Evolutionary conservation across 2,888 invertebrate genomes (phyloP).

Genomic region (Lordiphosa fenestrarum): DNA sequence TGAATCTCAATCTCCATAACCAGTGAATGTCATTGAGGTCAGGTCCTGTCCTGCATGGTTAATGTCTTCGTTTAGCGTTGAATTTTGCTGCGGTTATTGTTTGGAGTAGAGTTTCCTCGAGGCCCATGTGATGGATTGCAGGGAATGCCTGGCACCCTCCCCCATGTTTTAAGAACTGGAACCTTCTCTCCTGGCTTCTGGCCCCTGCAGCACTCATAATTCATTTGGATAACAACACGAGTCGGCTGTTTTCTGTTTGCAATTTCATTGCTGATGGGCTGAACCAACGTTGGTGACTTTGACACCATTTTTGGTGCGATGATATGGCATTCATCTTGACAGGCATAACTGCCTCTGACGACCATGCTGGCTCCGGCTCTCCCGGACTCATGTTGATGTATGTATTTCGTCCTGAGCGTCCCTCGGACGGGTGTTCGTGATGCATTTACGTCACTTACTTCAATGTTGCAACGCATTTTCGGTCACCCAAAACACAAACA

Average conservation of each 20-base stretch:
- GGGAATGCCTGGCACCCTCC: conserved; percentile 13
- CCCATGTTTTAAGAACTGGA: conserved; percentile 1
- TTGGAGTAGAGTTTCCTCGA: conserved; percentile 18
- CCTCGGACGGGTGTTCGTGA: conserved; percentile 34
- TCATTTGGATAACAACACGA: conserved; percentile 62
- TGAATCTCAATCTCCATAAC: not conserved
- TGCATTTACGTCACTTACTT: conserved; percentile 75
- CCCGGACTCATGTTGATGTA: conserved; percentile 47
- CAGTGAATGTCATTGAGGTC: not conserved
- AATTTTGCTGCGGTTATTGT: too few relatives aligned
- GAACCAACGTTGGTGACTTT: conserved; percentile 60
- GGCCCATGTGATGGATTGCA: conserved; percentile 49
- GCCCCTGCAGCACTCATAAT: conserved; percentile 62
- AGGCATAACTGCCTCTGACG: conserved; percentile 70
- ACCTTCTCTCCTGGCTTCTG: conserved; percentile 33
- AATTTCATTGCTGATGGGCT: conserved; percentile 38
- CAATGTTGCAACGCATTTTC: conserved; percentile 75
- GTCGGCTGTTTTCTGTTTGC: conserved; percentile 41
- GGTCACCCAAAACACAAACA: conserved; percentile 31
- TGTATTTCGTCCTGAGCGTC: conserved; percentile 28
- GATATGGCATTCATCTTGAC: conserved; percentile 78
- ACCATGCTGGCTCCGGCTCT: conserved; percentile 18
- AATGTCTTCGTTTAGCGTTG: too few relatives aligned
- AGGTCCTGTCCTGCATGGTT: not conserved
- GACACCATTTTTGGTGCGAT: conserved; percentile 74